These are phyloP conservation scores for Proisotoma minuta DNA, from an alignment of 2,888 invertebrate genomes.

Conservation along the genomic window DNA sequence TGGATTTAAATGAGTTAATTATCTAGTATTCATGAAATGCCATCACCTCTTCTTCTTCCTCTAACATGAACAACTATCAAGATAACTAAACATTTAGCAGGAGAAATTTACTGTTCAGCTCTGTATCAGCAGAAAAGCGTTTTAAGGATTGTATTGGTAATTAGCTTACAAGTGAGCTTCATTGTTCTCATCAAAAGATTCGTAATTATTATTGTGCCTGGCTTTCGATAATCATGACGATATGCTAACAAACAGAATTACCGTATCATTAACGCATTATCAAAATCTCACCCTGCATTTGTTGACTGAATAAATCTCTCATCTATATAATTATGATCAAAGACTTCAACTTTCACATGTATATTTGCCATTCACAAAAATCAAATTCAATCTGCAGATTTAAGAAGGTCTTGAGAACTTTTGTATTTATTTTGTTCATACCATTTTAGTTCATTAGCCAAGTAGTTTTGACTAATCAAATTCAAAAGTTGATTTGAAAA, in stretches of 20 bases:
- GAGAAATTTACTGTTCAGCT: neutral
- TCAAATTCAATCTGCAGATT: too few relatives aligned
- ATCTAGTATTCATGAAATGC: neutral
- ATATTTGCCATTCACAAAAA: too few relatives aligned
- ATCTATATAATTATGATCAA: conserved; percentile 2
- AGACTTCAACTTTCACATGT: neutral
- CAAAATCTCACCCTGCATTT: neutral
- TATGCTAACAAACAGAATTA: conserved; percentile 1
- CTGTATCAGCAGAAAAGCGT: neutral
- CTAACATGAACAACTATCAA: too few relatives aligned
- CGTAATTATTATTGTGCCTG: neutral
- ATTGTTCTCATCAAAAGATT: conserved; percentile 5
- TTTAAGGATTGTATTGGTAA: neutral
- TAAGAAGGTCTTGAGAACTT: too few relatives aligned
- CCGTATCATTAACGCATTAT: neutral
- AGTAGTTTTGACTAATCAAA: too few relatives aligned
- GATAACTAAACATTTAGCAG: too few relatives aligned
- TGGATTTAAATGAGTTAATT: conserved; percentile 4
- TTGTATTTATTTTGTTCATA: too few relatives aligned
- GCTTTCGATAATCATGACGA: conserved; percentile 1
- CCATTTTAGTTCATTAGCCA: too few relatives aligned
- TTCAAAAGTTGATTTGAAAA: too few relatives aligned
- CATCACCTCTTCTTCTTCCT: too few relatives aligned
- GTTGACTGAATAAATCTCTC: neutral
- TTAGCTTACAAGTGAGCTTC: neutral